These are phyloP conservation scores for Antigone vipio DNA, from an alignment of 2,113 vertebrate species.

Conservation along the genomic window DNA sequence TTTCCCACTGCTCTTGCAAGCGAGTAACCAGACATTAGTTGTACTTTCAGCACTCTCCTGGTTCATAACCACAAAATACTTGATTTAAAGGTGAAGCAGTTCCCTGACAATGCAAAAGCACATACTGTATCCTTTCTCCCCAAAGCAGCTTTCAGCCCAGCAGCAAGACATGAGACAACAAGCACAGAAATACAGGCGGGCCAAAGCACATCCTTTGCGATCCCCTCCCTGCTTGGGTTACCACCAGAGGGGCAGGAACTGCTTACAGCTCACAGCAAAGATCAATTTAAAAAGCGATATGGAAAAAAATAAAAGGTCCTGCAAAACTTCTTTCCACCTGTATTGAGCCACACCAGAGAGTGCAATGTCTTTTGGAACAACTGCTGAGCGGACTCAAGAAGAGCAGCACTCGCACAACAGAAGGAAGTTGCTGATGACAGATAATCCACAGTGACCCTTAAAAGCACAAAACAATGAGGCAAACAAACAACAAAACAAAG, in stretches of 20 bases:
- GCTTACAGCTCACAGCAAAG: not conserved
- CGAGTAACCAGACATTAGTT: not conserved
- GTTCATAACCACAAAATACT: not conserved
- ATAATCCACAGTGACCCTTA: not conserved
- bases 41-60: not conserved
- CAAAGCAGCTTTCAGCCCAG: not conserved
- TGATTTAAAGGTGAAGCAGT: not conserved
- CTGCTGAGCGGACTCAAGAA: not conserved
- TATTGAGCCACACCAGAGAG: not conserved
- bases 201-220: not conserved
- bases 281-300: not conserved
- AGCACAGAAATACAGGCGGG: not conserved
- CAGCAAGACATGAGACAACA: not conserved
- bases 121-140: not conserved
- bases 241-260: not conserved
- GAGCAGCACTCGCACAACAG: not conserved
- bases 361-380: not conserved
- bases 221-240: not conserved
- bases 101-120: not conserved
- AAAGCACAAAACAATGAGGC: not conserved
- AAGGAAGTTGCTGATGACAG: not conserved
- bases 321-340: not conserved
- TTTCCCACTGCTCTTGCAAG: not conserved
- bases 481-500: no score
- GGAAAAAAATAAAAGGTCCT: not conserved